phyloP scores from a whole-genome alignment of 2,797 vertebrate species.

The Streptopelia turtur region DNA sequence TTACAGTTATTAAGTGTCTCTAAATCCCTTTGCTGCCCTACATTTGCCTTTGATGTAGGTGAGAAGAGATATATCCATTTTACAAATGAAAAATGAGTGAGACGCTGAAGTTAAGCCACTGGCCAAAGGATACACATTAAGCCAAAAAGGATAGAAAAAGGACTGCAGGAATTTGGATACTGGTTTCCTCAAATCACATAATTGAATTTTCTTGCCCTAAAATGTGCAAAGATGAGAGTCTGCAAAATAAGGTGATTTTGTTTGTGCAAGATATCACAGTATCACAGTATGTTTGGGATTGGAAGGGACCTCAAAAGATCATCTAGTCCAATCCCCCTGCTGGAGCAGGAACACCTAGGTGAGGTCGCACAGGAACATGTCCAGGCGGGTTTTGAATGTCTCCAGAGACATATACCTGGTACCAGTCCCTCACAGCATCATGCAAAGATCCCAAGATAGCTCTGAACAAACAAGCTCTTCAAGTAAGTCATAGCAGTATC shows the following conservation, averaged over 20 bases:
- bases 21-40: background rate
- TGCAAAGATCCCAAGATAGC: background rate
- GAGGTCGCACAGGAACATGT: no score
- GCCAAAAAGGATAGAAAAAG: background rate
- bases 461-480: background rate
- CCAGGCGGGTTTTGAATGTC: no score
- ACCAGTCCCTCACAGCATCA: background rate
- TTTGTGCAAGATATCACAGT: background rate
- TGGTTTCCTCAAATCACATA: background rate
- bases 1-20: constrained; percentile 18
- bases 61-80: constrained; percentile 4
- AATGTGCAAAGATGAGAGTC: background rate
- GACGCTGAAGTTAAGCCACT: background rate
- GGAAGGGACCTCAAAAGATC: no score
- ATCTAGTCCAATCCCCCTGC: no score
- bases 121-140: background rate
- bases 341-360: no score
- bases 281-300: no score
- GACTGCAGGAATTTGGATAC: background rate
- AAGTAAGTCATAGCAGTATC: background rate
- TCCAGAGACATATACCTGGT: background rate
- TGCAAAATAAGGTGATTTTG: background rate
- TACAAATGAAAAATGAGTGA: background rate
- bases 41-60: background rate
- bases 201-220: background rate